A percentile compares a stretch with the other conserved stretches of the same genome.
phyloP scores from a whole-genome alignment of 2,888 invertebrate genomes.

The Plutella xylostella region DNA sequence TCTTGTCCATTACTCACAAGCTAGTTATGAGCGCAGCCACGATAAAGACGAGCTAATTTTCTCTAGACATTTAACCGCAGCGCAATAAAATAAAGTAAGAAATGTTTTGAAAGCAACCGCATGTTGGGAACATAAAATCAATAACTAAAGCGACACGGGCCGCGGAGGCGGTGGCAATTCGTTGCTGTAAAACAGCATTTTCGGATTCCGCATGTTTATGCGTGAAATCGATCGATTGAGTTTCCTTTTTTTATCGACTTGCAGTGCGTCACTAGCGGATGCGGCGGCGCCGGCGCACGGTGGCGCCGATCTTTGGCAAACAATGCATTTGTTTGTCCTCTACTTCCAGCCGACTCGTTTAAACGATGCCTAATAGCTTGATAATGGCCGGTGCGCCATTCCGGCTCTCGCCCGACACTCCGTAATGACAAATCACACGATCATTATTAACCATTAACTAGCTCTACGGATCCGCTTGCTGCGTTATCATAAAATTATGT shows the following conservation, averaged over 20 bases:
- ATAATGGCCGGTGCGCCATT: not conserved
- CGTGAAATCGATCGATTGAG: constrained; percentile 29
- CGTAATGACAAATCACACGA: not conserved
- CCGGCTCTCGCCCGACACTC: not conserved
- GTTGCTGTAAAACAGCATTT: not conserved
- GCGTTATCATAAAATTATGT: no score
- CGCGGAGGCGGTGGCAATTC: not conserved
- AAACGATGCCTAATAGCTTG: constrained; percentile 51
- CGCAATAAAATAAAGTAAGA: not conserved
- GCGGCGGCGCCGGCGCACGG: constrained; percentile 39
- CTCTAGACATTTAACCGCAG: not conserved
- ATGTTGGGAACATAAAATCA: not conserved
- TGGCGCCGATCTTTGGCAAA: constrained; percentile 43
- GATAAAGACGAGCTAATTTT: not conserved
- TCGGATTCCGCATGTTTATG: constrained; percentile 18
- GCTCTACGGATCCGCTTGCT: no score
- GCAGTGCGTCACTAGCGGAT: constrained; percentile 55
- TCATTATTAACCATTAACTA: no score
- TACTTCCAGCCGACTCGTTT: constrained; percentile 33
- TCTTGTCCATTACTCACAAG: constrained; percentile 23
- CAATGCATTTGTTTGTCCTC: constrained; percentile 43
- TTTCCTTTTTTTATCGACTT: constrained; percentile 1
- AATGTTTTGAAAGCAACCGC: not conserved
- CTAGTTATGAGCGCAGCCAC: constrained; percentile 17
- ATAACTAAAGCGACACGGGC: not conserved